Conservation (phyloP, 2,888 invertebrate genomes). For the Bombylius discolor region DNA sequence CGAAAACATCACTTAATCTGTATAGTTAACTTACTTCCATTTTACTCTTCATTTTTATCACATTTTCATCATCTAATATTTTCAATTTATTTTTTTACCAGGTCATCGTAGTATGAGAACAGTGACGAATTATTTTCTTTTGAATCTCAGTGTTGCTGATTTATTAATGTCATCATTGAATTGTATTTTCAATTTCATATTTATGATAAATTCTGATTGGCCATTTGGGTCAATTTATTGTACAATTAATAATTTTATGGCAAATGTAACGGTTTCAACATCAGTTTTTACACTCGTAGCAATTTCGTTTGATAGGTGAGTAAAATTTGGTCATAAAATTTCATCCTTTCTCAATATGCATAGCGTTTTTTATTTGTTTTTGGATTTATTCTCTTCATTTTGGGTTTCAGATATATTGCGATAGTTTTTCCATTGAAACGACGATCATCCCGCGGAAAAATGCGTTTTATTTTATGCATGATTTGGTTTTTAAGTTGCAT, state of each 20-base stretch:
- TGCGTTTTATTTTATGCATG: slow-evolving; percentile 58
- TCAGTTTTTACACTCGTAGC: slow-evolving; percentile 90
- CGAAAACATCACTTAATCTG: no score
- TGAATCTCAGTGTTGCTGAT: slow-evolving; percentile 80
- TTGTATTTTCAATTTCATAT: slow-evolving; percentile 81
- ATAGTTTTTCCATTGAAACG: slow-evolving; percentile 80
- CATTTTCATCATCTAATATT: no score
- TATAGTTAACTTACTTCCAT: no score
- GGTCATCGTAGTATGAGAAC: slow-evolving; percentile 75
- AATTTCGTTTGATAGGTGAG: slow-evolving; percentile 82
- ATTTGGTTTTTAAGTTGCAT: slow-evolving; percentile 75
- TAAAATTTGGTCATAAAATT: no score
- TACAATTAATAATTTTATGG: slow-evolving; percentile 79
- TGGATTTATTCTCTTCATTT: slow-evolving; percentile 17
- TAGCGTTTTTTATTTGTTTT: slow-evolving; percentile 1
- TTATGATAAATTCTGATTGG: slow-evolving; percentile 79
- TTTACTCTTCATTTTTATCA: no score
- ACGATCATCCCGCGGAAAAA: slow-evolving; percentile 68
- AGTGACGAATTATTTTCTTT: slow-evolving; percentile 83
- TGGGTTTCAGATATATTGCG: slow-evolving; percentile 62
- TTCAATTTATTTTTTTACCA: slow-evolving; percentile 25
- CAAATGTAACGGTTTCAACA: slow-evolving; percentile 80
- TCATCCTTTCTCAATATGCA: no score
- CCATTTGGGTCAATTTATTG: slow-evolving; percentile 81
- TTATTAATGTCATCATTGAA: slow-evolving; percentile 77